Evolutionary conservation across 2,113 vertebrate species (phyloP).

Genomic region (Erpornis zantholeuca): DNA sequence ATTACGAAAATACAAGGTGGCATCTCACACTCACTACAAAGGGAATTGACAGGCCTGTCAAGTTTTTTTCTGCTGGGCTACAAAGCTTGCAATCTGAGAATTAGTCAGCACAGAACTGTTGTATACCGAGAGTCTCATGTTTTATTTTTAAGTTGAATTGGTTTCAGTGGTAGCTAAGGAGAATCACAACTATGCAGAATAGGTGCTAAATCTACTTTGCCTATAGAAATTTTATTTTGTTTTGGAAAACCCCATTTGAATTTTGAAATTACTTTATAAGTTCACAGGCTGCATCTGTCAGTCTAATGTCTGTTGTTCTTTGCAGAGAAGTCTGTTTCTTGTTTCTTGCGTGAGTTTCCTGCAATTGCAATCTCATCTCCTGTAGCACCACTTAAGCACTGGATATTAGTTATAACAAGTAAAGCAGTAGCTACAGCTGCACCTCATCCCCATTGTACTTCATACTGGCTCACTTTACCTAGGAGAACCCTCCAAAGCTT

Average conservation of each 20-base stretch:
- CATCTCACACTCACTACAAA: background rate
- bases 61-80: background rate
- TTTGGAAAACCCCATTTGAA: background rate
- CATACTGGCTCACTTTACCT: background rate
- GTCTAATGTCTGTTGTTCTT: background rate
- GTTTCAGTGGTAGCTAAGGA: background rate
- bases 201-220: constrained; percentile 6
- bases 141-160: background rate
- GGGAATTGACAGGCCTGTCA: background rate
- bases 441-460: background rate
- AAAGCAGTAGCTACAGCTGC: background rate
- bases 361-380: background rate
- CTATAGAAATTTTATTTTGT: constrained; percentile 31
- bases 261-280: constrained; percentile 52
- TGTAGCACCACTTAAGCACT: background rate
- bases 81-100: background rate
- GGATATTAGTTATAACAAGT: background rate
- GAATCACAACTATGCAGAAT: background rate
- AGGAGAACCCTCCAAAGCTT: constrained; percentile 9
- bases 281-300: constrained; percentile 41
- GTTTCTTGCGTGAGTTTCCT: constrained; percentile 2
- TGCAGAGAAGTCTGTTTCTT: background rate
- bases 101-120: background rate
- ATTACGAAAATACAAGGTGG: background rate
- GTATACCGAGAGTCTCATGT: background rate